Evolutionary conservation across 2,797 vertebrate genomes (phyloP), one percentile per base, ranked within the genome.

Genomic region (Antrozous pallidus): DNA sequence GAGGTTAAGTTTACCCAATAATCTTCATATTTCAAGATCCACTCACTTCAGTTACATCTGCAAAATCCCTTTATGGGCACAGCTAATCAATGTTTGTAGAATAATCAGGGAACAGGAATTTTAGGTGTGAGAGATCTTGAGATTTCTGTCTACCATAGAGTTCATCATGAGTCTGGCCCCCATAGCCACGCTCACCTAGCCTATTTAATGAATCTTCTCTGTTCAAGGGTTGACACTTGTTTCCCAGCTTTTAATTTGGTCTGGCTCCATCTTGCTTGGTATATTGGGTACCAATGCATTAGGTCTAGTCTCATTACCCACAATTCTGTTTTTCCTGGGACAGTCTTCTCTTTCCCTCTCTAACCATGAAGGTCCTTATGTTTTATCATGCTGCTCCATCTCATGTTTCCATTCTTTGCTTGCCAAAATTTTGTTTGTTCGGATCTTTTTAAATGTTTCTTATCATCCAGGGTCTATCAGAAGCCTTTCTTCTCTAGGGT

Each of bases 201-300:
- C 75, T 80, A n/a, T 31, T 56, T 80, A 49, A 61, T 26, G 26
- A 83, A 74, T 40, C 47, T 69, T 58, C n/a, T 56, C n/a, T 80
- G 4, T 80, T 82, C 11, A 83, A 51, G 8, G 11, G 13, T 67
- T 8, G n/a, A 20, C 17, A 6, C 28, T 56, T 74, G 26, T 80
- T 81, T 84, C 36, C 65, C 8, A 67, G 36, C 18, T 31, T 71
- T 24, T 9, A 22, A 8, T 31, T 22, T 54, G 42, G 14, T 65
- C 20, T 78, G 65, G 18, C 9, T 45, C 33, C 40, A 40, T 78
- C 31, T 42, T 26, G 78, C 33, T 91, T 3, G 63, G 4, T 42
- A 16, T 33, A 16, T 7, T 5, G 36, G 10, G 28, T 36, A 0
- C 0, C 0, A 2, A 47, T 24, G 22, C 1, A 11, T 77, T 40